Evolutionary conservation across 1,140 invertebrate genomes (phyloP).

Genomic region (Wiebesia pumilae): DNA sequence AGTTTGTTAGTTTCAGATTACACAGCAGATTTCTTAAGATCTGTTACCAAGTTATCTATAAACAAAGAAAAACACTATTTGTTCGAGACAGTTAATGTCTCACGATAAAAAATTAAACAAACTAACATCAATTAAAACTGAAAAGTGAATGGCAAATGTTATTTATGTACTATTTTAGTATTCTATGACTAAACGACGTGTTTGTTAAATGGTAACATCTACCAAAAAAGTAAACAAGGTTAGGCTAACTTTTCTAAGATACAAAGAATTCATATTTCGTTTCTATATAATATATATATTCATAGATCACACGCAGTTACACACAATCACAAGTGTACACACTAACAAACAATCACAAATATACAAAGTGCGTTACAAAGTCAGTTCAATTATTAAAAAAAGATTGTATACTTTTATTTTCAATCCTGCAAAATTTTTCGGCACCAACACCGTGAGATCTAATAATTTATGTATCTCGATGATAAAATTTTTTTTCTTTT

Average conservation of each 20-base stretch:
- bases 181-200: conserved; percentile 14
- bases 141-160: conserved; percentile 40
- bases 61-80: neutral
- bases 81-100: conserved; percentile 3
- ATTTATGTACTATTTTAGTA: conserved; percentile 47
- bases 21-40: conserved; percentile 23
- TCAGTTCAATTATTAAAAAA: conserved; percentile 38
- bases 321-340: neutral
- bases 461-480: neutral
- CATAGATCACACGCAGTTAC: neutral
- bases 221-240: conserved; percentile 14
- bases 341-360: neutral
- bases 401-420: conserved; percentile 38
- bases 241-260: conserved; percentile 47
- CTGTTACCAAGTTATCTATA: neutral
- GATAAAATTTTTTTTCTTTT: neutral
- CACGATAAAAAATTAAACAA: conserved; percentile 8
- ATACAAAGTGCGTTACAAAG: conserved; percentile 18
- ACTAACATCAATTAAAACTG: conserved; percentile 26
- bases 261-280: conserved; percentile 41
- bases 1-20: neutral
- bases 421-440: neutral
- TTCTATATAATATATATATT: conserved; percentile 37
- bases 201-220: conserved; percentile 27
- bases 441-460: neutral